These are phyloP conservation scores for Chrysopilus asiliformis DNA, from an alignment of 2,888 invertebrate species.

Conservation along the genomic window DNA sequence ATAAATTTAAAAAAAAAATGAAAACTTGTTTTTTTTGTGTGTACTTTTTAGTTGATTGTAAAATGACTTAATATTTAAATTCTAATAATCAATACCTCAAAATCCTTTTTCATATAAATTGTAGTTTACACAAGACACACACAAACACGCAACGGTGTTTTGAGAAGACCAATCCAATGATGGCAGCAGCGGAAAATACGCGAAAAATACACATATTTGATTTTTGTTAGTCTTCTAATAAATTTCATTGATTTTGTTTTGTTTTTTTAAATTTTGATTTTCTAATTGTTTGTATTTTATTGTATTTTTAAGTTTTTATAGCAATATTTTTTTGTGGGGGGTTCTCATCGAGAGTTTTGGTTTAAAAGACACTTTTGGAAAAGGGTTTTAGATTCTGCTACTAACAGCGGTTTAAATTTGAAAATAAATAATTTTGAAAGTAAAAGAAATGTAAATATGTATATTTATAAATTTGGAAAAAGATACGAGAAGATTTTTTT, in stretches of 20 bases:
- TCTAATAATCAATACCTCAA: conserved; percentile 31
- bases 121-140: conserved; percentile 13
- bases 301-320: neutral
- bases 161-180: conserved; percentile 26
- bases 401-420: too few relatives aligned
- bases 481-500: too few relatives aligned
- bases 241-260: conserved; percentile 15
- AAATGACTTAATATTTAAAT: neutral
- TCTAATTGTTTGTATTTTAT: conserved; percentile 5
- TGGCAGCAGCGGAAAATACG: conserved; percentile 31
- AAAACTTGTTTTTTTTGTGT: too few relatives aligned
- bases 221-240: conserved; percentile 4
- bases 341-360: too few relatives aligned
- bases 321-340: too few relatives aligned
- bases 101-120: conserved; percentile 29
- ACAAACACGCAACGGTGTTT: conserved; percentile 17
- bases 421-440: too few relatives aligned
- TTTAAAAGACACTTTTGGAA: too few relatives aligned
- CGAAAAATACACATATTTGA: conserved; percentile 4
- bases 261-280: conserved; percentile 18
- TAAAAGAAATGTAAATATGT: too few relatives aligned
- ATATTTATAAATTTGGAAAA: too few relatives aligned
- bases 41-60: too few relatives aligned
- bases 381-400: too few relatives aligned
- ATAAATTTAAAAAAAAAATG: too few relatives aligned